Evolutionary conservation across 2,113 vertebrate genomes (phyloP).

Genomic region (Sander vitreus): DNA sequence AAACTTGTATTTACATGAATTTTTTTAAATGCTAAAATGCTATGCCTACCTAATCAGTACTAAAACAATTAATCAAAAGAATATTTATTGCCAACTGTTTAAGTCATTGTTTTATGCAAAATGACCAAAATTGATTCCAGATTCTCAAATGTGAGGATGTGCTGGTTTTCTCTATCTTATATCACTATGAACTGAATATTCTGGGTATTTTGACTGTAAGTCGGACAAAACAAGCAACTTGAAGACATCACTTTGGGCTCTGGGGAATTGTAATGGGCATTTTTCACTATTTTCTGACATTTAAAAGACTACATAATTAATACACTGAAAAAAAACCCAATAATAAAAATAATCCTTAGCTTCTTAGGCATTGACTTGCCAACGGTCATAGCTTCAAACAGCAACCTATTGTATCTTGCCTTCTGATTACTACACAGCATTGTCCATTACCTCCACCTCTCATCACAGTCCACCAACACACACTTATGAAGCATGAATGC

Average conservation of each 20-base stretch:
- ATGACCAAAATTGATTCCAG: no score
- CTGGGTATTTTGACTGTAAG: not conserved
- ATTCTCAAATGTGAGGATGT: not conserved
- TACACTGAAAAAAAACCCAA: not conserved
- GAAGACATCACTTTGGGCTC: not conserved
- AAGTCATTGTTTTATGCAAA: not conserved
- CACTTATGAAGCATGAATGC: constrained; percentile 40
- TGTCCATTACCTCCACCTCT: constrained; percentile 19
- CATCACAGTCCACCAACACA: constrained; percentile 23
- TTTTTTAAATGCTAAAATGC: not conserved
- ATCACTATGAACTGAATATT: not conserved
- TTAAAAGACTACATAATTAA: not conserved
- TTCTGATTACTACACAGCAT: constrained; percentile 37
- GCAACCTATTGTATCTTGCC: constrained; percentile 10
- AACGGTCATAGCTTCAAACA: constrained; percentile 17
- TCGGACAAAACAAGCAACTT: not conserved
- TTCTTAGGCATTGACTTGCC: not conserved
- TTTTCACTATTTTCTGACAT: not conserved
- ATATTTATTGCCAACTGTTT: no score
- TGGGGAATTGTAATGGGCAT: not conserved
- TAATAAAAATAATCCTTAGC: not conserved
- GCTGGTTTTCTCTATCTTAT: not conserved
- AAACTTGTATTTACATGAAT: not conserved
- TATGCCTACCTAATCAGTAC: not conserved
- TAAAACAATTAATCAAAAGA: not conserved